Evolutionary conservation across 2,888 invertebrate species (phyloP), one percentile per base, ranked within the genome.

Genomic region (Xanthia icteritia): DNA sequence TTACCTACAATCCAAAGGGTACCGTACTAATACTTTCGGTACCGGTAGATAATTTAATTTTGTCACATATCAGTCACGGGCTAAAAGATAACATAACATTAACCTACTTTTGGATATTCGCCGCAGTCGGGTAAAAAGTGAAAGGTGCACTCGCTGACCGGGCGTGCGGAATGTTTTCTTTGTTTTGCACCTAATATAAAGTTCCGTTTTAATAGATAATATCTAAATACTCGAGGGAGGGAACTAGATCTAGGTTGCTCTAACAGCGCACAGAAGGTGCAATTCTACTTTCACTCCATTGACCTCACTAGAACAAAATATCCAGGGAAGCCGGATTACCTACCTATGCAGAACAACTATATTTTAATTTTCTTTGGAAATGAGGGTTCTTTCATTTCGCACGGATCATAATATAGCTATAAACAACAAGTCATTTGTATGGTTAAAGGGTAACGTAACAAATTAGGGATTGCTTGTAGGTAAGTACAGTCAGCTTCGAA

Each of bases 61-160:
- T 27, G n/a, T n/a, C n/a, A n/a, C 2, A 20, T 20, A 31, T 42
- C 17, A 17, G 42, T 42, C 42, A 39, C 13, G 11, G 23, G 39
- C 20, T 27, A 48, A 71, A 79, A 68, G 31, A 48, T 58, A 23
- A 0, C n/a, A 73, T 36, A 73, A 73, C 45, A 27, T 48, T 54
- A 61, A 61, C 60, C 23, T 71, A 54, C n/a, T 54, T 72, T 60
- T 23, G n/a, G 36, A 8, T n/a, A 20, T 36, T 36, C 15, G n/a
- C 42, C 48, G 23, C 64, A 51, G 27, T 58, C n/a, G 2, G 17
- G 13, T 58, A 64, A 75, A 61, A 42, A 81, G 81, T 81, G 81
- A 81, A 76, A 81, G 64, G 48, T 65, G 54, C 31, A 45, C 17
- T 60, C 42, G 11, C 39, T 56, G n/a, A 48, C 8, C n/a, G 2